These are phyloP conservation scores for Calephelis virginiensis DNA, from an alignment of 1,140 invertebrate species.

Conservation along the genomic window DNA sequence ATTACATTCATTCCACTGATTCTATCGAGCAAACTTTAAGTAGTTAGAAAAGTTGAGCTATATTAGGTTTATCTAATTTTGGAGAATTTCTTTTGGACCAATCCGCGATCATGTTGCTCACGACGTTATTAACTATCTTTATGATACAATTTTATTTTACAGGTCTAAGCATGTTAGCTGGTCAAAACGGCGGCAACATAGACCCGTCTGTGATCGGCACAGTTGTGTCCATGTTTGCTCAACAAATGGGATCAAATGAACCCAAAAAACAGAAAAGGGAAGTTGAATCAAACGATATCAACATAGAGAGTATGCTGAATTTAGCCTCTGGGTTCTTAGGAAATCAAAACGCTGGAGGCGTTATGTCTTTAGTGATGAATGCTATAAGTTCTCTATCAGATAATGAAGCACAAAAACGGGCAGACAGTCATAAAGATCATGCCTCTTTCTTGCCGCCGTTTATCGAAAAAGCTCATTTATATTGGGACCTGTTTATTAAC, in stretches of 20 bases:
- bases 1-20: no score
- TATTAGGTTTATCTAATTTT: no score
- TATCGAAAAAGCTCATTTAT: constrained; percentile 84
- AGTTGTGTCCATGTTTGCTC: constrained; percentile 77
- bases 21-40: no score
- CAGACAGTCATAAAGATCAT: constrained; percentile 84
- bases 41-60: no score
- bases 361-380: constrained; percentile 83
- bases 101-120: no score
- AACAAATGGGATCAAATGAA: constrained; percentile 48
- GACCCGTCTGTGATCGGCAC: constrained; percentile 78
- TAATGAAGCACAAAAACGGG: constrained; percentile 74
- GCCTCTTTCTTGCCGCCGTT: constrained; percentile 86
- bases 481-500: constrained; percentile 88
- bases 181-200: constrained; percentile 75
- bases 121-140: no score
- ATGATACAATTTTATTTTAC: constrained; percentile 34
- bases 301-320: constrained; percentile 79
- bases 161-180: constrained; percentile 75
- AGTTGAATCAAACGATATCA: constrained; percentile 52
- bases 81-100: no score
- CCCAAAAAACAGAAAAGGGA: constrained; percentile 46
- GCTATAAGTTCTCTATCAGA: constrained; percentile 78
- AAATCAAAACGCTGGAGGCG: constrained; percentile 78
- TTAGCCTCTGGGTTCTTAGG: constrained; percentile 82